Evolutionary conservation across 2,888 invertebrate genomes (phyloP).

Genomic region (Scaptomyza cyrtandrae): DNA sequence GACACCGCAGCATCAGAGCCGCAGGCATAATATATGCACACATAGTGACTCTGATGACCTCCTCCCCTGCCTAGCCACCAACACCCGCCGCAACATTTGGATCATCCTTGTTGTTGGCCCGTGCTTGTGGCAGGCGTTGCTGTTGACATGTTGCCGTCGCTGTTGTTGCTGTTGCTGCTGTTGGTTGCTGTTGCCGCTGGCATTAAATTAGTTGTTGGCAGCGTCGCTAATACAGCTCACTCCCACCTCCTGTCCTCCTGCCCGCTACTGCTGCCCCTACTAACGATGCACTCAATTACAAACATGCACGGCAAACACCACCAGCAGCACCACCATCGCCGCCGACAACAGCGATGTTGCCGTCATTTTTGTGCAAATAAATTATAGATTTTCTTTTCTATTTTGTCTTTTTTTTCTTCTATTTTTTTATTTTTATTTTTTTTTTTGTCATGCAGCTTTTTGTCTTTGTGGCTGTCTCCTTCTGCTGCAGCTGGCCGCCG

Average conservation of each 20-base stretch:
- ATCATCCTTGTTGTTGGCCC: slow-evolving; percentile 52
- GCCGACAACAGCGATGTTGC: slow-evolving; percentile 42
- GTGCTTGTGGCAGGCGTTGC: slow-evolving; percentile 67
- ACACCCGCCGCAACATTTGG: slow-evolving; percentile 8
- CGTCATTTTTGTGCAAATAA: slow-evolving; percentile 69
- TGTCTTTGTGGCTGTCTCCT: slow-evolving; percentile 51
- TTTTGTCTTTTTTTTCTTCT: slow-evolving; percentile 29
- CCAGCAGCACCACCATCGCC: slow-evolving; percentile 38
- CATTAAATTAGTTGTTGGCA: slow-evolving; percentile 80
- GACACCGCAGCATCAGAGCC: slow-evolving; percentile 34
- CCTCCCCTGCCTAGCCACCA: not conserved
- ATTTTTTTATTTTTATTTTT: slow-evolving; percentile 22
- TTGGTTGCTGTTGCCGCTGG: slow-evolving; percentile 63
- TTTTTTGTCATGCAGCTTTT: slow-evolving; percentile 34
- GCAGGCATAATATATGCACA: slow-evolving; percentile 71
- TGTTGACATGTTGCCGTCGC: slow-evolving; percentile 76
- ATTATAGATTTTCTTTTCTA: slow-evolving; percentile 70
- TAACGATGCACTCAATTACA: slow-evolving; percentile 79
- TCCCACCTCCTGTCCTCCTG: slow-evolving; percentile 23
- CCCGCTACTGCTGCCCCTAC: slow-evolving; percentile 47
- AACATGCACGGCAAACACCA: slow-evolving; percentile 45
- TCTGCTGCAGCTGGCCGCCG: slow-evolving; percentile 51
- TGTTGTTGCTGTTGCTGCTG: slow-evolving; percentile 47
- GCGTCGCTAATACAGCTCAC: slow-evolving; percentile 69
- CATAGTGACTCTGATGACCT: slow-evolving; percentile 15